phyloP scores from a whole-genome alignment of 2,888 invertebrate genomes.

The Tetramorium bicarinatum region DNA sequence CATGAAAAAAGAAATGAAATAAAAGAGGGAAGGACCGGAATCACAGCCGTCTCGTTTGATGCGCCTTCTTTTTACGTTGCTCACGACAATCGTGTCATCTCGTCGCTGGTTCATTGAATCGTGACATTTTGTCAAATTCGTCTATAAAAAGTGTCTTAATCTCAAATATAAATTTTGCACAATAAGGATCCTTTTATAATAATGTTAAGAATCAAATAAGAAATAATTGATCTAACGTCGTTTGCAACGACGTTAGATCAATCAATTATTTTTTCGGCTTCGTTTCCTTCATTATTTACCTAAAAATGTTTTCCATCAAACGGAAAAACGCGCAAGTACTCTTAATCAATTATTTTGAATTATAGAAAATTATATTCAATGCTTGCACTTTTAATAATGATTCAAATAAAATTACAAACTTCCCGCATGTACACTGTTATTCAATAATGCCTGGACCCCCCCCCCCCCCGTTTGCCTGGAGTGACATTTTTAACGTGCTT shows the following conservation, averaged over 20 bases:
- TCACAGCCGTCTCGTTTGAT: constrained; percentile 45
- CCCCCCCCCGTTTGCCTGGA: too few species aligned
- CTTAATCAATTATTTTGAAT: not conserved
- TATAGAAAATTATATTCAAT: not conserved
- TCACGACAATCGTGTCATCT: constrained; percentile 50
- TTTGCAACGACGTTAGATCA: not conserved
- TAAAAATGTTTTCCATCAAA: not conserved
- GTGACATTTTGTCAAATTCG: constrained; percentile 51
- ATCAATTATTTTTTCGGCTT: not conserved
- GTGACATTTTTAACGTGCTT: too few species aligned
- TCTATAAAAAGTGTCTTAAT: constrained; percentile 9
- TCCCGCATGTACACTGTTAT: too few species aligned
- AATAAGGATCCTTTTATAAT: not conserved
- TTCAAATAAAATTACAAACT: not conserved
- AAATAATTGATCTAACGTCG: not conserved
- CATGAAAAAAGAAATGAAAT: constrained; percentile 46
- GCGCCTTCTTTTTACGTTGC: constrained; percentile 35
- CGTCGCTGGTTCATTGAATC: constrained; percentile 45
- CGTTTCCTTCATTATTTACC: not conserved
- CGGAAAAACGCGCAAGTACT: not conserved
- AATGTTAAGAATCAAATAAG: not conserved
- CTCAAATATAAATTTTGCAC: constrained; percentile 33
- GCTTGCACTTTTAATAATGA: not conserved
- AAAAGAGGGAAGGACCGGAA: constrained; percentile 14
- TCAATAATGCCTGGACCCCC: too few species aligned